These are phyloP conservation scores for Drosophila pruinosa DNA, from an alignment of 1,140 invertebrate species.

Conservation along the genomic window DNA sequence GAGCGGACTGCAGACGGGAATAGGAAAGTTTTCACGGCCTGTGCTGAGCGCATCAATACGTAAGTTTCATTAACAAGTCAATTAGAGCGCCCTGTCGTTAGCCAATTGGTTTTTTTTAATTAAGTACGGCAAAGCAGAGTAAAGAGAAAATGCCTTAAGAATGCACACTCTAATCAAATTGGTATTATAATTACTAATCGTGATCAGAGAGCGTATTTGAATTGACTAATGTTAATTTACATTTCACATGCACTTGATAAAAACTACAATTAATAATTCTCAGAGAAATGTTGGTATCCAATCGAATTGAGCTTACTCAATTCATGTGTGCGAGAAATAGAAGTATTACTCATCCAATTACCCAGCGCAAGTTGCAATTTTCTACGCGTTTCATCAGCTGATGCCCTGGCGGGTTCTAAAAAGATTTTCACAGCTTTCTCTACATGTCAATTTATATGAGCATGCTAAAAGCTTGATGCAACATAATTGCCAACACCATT, in stretches of 20 bases:
- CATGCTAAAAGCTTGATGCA: slow-evolving; percentile 40
- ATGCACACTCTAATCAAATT: neutral
- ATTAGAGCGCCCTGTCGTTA: slow-evolving; percentile 36
- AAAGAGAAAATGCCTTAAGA: neutral
- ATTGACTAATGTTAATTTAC: too few species aligned
- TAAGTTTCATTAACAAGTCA: slow-evolving; percentile 41
- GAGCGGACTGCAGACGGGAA: neutral
- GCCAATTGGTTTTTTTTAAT: slow-evolving; percentile 17
- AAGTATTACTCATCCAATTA: slow-evolving; percentile 21
- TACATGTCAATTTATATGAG: slow-evolving; percentile 39
- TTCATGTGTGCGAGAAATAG: neutral
- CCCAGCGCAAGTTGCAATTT: neutral
- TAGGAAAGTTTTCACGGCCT: slow-evolving; percentile 32
- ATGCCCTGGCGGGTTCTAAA: slow-evolving; percentile 37
- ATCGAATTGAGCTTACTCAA: slow-evolving; percentile 1
- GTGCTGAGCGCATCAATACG: slow-evolving; percentile 5
- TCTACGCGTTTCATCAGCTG: slow-evolving; percentile 20
- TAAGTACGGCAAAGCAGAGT: neutral
- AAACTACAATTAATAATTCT: too few species aligned
- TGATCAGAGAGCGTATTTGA: too few species aligned
- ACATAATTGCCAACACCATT: slow-evolving; percentile 36
- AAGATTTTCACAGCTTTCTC: slow-evolving; percentile 59
- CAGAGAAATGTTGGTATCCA: neutral
- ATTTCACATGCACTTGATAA: too few species aligned
- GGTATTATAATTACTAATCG: too few species aligned